These are phyloP conservation scores for Coluber constrictor DNA, from an alignment of 2,797 vertebrate genomes.

Conservation along the genomic window DNA sequence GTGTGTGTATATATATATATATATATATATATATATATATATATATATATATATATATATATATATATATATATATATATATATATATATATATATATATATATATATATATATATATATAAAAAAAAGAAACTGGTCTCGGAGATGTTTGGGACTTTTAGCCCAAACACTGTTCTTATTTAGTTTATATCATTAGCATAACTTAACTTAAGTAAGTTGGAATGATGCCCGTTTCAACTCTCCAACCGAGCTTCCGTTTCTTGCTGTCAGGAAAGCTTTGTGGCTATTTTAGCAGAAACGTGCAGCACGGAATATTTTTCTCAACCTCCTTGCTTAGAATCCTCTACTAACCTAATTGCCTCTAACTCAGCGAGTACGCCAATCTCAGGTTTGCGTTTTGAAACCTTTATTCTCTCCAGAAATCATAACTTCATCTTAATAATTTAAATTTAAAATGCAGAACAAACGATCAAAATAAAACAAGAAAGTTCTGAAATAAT, in stretches of 20 bases:
- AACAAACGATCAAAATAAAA: background rate
- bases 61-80: background rate
- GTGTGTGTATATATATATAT: no score
- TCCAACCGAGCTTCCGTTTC: background rate
- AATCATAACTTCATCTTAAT: background rate
- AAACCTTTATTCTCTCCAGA: background rate
- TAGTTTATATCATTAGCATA: background rate
- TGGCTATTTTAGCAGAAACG: background rate
- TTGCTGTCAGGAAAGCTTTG: background rate
- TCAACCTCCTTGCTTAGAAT: background rate
- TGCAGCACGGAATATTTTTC: background rate
- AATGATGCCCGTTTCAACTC: background rate
- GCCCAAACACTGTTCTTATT: conserved; percentile 8
- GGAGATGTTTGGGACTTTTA: background rate
- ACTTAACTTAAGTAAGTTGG: background rate
- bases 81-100: background rate
- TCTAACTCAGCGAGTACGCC: background rate
- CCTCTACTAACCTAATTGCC: background rate
- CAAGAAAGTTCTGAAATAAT: background rate
- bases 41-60: background rate
- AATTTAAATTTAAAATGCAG: background rate
- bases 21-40: background rate
- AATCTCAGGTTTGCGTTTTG: background rate
- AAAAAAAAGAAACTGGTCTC: background rate
- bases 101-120: background rate